These are phyloP conservation scores for Yponomeuta cagnagella DNA, from an alignment of 2,888 invertebrate species.

Conservation along the genomic window DNA sequence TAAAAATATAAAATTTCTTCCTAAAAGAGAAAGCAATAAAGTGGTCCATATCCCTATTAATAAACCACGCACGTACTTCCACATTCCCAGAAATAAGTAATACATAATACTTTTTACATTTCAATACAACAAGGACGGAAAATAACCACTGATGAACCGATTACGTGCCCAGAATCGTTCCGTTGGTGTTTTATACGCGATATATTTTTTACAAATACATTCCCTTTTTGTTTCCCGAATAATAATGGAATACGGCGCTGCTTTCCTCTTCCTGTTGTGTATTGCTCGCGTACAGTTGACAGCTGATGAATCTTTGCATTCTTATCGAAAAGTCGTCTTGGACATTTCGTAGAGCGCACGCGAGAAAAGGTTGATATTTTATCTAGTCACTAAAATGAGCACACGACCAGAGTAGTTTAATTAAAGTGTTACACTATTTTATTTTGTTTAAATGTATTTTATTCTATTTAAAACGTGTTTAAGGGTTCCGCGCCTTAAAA, in stretches of 20 bases:
- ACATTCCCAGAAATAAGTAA: not conserved
- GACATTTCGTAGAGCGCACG: too few relatives aligned
- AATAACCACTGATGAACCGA: slow-evolving; percentile 14
- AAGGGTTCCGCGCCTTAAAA: too few relatives aligned
- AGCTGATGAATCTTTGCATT: not conserved
- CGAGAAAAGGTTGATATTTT: too few relatives aligned
- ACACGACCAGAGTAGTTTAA: too few relatives aligned
- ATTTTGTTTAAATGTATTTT: too few relatives aligned
- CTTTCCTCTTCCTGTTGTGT: slow-evolving; percentile 2
- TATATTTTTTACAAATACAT: slow-evolving; percentile 1
- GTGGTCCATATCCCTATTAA: not conserved
- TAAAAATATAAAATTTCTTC: too few relatives aligned
- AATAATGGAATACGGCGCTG: slow-evolving; percentile 16
- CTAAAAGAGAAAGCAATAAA: too few relatives aligned
- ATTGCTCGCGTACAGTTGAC: not conserved
- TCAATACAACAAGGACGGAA: slow-evolving; percentile 10
- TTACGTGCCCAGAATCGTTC: slow-evolving; percentile 13
- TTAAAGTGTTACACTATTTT: too few relatives aligned
- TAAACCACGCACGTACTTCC: not conserved
- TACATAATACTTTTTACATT: slow-evolving; percentile 13
- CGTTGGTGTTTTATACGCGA: not conserved
- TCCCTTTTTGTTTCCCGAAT: slow-evolving; percentile 12
- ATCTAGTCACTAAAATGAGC: too few relatives aligned
- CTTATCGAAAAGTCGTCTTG: too few relatives aligned
- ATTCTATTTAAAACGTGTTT: too few relatives aligned